Percentiles rank a stretch among this genome's conserved stretches.
These are phyloP conservation scores for Poeciliopsis occidentalis DNA, from an alignment of 2,113 vertebrate genomes.

Conservation along the genomic window DNA sequence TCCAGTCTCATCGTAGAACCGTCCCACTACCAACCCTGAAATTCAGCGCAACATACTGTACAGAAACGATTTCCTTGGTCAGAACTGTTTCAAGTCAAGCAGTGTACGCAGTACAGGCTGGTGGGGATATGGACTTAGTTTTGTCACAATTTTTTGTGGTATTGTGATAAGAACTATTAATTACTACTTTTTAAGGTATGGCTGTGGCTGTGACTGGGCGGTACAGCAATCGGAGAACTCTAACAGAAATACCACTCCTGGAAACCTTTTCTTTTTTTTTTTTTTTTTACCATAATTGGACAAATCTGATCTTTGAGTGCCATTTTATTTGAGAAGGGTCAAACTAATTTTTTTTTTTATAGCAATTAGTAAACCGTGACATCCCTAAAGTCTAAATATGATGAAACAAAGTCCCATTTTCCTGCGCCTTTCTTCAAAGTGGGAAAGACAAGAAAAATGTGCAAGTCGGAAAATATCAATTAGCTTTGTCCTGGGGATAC, in stretches of 20 bases:
- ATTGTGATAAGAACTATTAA: too few species aligned
- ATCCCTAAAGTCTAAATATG: background rate
- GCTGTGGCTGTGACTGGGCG: too few species aligned
- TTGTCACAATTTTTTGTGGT: too few species aligned
- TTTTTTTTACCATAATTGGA: background rate
- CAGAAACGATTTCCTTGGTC: background rate
- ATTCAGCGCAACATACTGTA: background rate
- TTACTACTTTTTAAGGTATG: too few species aligned
- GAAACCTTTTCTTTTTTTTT: too few species aligned
- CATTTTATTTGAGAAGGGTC: background rate
- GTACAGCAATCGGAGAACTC: too few species aligned
- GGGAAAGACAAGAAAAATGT: background rate
- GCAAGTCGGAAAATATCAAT: background rate
- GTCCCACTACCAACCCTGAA: conserved; percentile 86
- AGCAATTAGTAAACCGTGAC: background rate
- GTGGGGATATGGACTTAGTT: too few species aligned
- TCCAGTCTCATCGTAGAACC: conserved; percentile 85
- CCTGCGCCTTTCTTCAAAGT: background rate
- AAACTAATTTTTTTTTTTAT: background rate
- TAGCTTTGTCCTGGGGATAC: background rate
- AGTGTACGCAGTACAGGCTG: background rate
- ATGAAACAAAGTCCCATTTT: background rate
- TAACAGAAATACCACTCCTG: too few species aligned
- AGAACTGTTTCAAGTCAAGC: background rate
- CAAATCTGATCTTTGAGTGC: background rate